A percentile compares a stretch with the other conserved stretches of the same genome.
phyloP scores from a whole-genome alignment of 2,113 vertebrate species.

The Spermophilus dauricus region DNA sequence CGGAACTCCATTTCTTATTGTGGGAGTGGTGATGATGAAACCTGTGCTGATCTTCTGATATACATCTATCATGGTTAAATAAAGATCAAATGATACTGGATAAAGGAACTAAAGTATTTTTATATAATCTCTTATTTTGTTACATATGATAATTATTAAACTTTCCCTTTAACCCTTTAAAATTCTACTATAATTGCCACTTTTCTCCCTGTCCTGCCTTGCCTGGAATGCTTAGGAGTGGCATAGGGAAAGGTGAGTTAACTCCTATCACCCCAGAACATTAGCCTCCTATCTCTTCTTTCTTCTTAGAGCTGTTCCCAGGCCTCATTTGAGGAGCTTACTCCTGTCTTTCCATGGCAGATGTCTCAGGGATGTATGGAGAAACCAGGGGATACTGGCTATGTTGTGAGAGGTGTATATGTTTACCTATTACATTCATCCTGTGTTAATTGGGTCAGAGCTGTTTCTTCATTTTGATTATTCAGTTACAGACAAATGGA shows the following conservation, averaged over 20 bases:
- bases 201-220: not conserved
- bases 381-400: not conserved
- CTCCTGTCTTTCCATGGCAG: not conserved
- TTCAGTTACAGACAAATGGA: not conserved
- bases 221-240: not conserved
- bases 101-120: conserved; percentile 17
- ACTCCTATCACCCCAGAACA: not conserved
- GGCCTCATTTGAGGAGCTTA: not conserved
- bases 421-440: not conserved
- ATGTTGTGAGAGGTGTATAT: not conserved
- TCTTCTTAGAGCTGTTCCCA: not conserved
- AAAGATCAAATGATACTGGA: not conserved
- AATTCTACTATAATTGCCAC: not conserved
- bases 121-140: not conserved
- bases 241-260: not conserved
- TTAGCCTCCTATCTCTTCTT: not conserved
- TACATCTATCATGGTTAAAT: not conserved
- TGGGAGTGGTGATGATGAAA: not conserved
- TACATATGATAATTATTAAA: not conserved
- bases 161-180: not conserved
- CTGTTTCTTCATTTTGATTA: conserved; percentile 3
- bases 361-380: not conserved
- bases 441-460: not conserved
- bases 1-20: not conserved
- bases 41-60: not conserved